Evolutionary conservation across 1,140 invertebrate species (phyloP), one percentile per base, ranked within the genome.

Genomic region (Pentalonia nigronervosa): DNA sequence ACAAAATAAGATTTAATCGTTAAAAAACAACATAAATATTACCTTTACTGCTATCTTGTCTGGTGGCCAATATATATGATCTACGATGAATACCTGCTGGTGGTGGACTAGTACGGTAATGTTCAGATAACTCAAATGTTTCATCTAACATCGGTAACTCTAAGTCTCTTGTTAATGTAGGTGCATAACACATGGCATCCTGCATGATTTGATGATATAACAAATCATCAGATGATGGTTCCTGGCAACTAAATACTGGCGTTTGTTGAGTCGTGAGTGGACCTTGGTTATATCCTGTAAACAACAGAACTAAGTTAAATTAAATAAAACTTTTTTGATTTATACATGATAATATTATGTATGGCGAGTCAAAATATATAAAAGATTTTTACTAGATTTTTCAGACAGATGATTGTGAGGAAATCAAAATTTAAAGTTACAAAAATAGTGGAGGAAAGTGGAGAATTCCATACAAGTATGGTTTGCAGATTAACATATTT

Each of bases 131-230:
- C 7, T 94, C 91, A 48, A 93, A 89, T 47, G 91, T 90, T 89
- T 94, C 94, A 76, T 94, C 94, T 20, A 94, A 53, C 36, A 84
- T 94, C 0, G 94, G 94, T 34, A 94, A 86, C 53, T 94, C 94
- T 9, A 94, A 83, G 53, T 94, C 93, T 30, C 94, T 94, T 20
- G 94, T 94, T 41, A 94, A 87, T 1, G 94, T 94, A 2, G 94
- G 94, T 11, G 94, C 94, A 45, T 94, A 93, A 23, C 92, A 94
- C 94, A 94, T 94, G 11, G 94, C 94, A 34, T 94, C 94, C n/a
- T 93, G 93, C 94, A 94, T 94, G 36, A 94, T 94, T 86, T 94
- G 93, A 84, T 94, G 93, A 87, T 94, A 94, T 17, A 94, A 84
- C 21, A 94, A 94, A 89, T 94, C 94, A 48, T 94, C 94, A 14